phyloP scores from a whole-genome alignment of 2,888 invertebrate species.

The Eupithecia centaureata region DNA sequence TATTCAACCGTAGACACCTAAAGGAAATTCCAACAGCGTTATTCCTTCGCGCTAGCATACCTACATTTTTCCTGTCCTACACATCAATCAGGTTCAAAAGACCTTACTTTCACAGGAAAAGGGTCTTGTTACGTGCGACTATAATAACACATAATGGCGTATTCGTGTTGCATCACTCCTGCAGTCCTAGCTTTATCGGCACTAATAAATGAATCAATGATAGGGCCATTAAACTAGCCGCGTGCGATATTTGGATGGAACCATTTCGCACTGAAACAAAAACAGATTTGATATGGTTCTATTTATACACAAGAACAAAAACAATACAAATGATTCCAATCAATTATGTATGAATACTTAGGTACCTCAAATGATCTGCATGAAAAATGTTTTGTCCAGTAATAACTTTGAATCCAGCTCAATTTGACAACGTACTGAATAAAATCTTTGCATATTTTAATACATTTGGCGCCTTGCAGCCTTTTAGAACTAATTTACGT shows the following conservation, averaged over 20 bases:
- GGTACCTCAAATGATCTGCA: no score
- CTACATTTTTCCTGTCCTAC: conserved; percentile 8
- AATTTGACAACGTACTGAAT: no score
- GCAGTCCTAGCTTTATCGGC: not conserved
- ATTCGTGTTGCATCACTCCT: conserved; percentile 34
- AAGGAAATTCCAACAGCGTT: not conserved
- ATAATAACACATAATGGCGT: conserved; percentile 43
- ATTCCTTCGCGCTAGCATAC: not conserved
- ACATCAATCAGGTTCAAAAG: conserved; percentile 33
- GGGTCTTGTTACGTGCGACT: conserved; percentile 43
- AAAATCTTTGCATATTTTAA: no score
- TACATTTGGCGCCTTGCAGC: no score
- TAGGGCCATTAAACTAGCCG: not conserved
- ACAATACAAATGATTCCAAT: no score
- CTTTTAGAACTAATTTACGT: no score
- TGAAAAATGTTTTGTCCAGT: no score
- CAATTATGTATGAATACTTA: no score
- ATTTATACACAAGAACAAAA: no score
- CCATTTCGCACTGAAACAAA: no score
- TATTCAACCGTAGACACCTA: not conserved
- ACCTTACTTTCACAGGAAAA: conserved; percentile 54
- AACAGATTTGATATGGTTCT: no score
- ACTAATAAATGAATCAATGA: not conserved
- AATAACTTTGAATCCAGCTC: no score
- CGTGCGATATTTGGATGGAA: not conserved